Conservation (phyloP, 2,797 vertebrate genomes). For the Sandelia bainsii region DNA sequence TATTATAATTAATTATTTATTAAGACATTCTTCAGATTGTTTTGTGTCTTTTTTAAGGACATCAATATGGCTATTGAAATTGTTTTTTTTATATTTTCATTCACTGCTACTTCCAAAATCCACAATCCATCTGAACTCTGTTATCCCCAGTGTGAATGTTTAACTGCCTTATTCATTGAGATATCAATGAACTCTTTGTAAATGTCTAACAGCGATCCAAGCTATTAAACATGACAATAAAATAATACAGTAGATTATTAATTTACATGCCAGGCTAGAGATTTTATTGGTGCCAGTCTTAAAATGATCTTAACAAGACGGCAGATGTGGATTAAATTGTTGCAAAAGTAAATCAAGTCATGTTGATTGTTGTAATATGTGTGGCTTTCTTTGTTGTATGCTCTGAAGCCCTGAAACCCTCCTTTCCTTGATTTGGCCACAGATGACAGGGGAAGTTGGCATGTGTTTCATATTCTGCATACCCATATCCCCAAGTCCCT, state of each 20-base stretch:
- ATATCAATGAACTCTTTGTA: slow-evolving; percentile 64
- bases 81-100: slow-evolving; percentile 19
- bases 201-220: slow-evolving; percentile 56
- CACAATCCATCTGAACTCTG: slow-evolving; percentile 41
- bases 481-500: slow-evolving; percentile 70
- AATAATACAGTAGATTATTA: slow-evolving; percentile 50
- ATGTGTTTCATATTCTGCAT: slow-evolving; percentile 68
- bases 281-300: slow-evolving; percentile 30
- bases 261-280: slow-evolving; percentile 42
- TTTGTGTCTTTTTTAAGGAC: background rate
- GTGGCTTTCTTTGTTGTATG: slow-evolving; percentile 17
- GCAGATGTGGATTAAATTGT: slow-evolving; percentile 14
- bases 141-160: slow-evolving; percentile 44
- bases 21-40: background rate
- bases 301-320: slow-evolving; percentile 32
- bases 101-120: slow-evolving; percentile 37
- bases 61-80: background rate
- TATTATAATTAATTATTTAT: slow-evolving; percentile 3
- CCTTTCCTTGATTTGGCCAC: slow-evolving; percentile 43
- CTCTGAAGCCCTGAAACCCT: background rate
- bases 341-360: background rate
- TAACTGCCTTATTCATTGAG: slow-evolving; percentile 55
- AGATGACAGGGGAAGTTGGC: slow-evolving; percentile 61
- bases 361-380: slow-evolving; percentile 19
- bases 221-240: slow-evolving; percentile 62